A percentile compares a stretch with the other conserved stretches of the same genome.
phyloP scores from a whole-genome alignment of 2,113 vertebrate genomes.

The Acinonyx jubatus region DNA sequence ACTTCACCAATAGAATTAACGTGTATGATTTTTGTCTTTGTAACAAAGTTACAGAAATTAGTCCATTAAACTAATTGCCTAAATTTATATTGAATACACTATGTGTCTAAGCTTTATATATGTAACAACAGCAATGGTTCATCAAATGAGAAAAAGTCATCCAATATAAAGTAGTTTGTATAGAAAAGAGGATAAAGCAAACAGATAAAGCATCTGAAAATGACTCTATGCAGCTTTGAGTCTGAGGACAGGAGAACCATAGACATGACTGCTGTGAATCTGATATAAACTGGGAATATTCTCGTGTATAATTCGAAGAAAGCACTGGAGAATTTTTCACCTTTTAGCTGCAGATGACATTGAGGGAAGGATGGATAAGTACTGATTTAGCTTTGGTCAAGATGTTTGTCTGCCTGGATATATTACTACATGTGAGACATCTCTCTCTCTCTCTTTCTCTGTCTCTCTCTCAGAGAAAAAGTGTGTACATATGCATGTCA shows the following conservation, averaged over 20 bases:
- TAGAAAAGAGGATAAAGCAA: not conserved
- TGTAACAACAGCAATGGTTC: not conserved
- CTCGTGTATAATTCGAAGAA: slow-evolving; percentile 53
- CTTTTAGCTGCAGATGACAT: slow-evolving; percentile 77
- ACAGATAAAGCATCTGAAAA: slow-evolving; percentile 57
- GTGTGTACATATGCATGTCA: too few relatives aligned
- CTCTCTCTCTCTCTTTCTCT: too few relatives aligned
- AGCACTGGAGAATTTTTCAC: slow-evolving; percentile 68
- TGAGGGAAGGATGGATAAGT: slow-evolving; percentile 66
- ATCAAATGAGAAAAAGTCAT: not conserved
- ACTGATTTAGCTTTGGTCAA: slow-evolving; percentile 73
- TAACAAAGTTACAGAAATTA: not conserved
- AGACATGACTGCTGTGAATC: not conserved
- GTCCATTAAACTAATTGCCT: not conserved
- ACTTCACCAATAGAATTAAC: not conserved
- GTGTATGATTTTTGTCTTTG: not conserved
- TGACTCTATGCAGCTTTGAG: slow-evolving; percentile 56
- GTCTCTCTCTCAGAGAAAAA: too few relatives aligned
- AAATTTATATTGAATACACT: not conserved
- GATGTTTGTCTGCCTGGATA: slow-evolving; percentile 64
- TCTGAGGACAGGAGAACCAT: not conserved
- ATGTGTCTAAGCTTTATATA: not conserved
- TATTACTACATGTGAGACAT: slow-evolving; percentile 50
- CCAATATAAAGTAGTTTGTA: not conserved
- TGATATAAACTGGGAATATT: slow-evolving; percentile 63